Evolutionary conservation across 1,140 invertebrate species (phyloP), one percentile per base, ranked within the genome.

Genomic region (Colletes latitarsis): DNA sequence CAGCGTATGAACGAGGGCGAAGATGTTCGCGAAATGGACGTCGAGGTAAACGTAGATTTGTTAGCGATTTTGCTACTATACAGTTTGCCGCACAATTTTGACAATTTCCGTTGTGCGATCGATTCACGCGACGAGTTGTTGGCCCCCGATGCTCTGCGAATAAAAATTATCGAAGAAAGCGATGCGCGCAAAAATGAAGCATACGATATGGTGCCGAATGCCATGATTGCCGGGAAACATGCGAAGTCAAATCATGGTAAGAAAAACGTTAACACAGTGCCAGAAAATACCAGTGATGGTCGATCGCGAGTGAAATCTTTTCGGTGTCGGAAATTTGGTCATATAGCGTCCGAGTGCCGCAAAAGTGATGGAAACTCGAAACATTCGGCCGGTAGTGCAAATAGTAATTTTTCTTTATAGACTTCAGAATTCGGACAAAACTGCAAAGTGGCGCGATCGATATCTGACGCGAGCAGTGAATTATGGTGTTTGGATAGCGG

Each of bases 41-140:
- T 78, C 0, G 49, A 41, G 0, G 41, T 78, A 5, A 52, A 70
- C 10, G 17, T 17, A 1, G 67, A 78, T 70, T 41, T 78, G 4
- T 17, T 71, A 14, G 8, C 55, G 1, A 69, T 69, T 3, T 46
- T 77, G 21, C 17, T 77, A 14, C 6, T 77, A 8, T 58, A 60
- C 17, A 60, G 64, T 30, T 49, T 77, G 17, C 75, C 75, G 3
- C 6, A 55, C 6, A 39, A 19, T n/a, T 77, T 46, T 10, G 66
- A 77, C 17, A 69, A 77, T 39, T 68, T 77, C 30, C 52, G 66
- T 2, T 68, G 57, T 15, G 76, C 68, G 4, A 78, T 78, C 4
- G 76, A 71, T 41, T 71, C 58, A 0, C 41, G 76, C 12, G 68
- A 71, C 21, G 60, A 71, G 12, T 39, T 78, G 10, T 49, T 39